Conservation (phyloP, 1,140 invertebrate genomes). For the Drosophila sucinea region DNA sequence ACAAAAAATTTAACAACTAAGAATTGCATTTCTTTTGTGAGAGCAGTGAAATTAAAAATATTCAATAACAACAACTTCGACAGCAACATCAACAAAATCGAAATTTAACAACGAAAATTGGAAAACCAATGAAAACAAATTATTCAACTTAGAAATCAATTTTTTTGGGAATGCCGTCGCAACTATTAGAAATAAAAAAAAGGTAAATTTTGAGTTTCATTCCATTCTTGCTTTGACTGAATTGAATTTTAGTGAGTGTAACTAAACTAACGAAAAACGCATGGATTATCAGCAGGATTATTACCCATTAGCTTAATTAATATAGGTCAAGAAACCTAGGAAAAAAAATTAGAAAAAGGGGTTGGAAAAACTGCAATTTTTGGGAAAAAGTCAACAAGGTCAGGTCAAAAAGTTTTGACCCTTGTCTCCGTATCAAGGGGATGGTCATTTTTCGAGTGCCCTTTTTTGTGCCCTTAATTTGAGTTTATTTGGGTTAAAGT, state of each 20-base stretch:
- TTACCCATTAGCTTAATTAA: background rate
- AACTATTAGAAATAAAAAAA: conserved; percentile 36
- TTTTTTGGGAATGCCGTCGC: conserved; percentile 47
- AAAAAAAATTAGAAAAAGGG: background rate
- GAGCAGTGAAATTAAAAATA: conserved; percentile 37
- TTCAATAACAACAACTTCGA: background rate
- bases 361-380: background rate
- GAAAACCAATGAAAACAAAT: conserved; percentile 19
- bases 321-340: background rate
- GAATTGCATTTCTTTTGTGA: background rate
- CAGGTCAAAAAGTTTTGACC: conserved; percentile 5
- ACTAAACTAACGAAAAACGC: background rate
- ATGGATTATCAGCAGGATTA: conserved; percentile 1
- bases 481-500: conserved; percentile 7
- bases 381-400: conserved; percentile 1
- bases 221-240: conserved; percentile 22
- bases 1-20: conserved; percentile 27
- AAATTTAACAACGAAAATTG: conserved; percentile 21
- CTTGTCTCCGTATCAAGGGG: background rate
- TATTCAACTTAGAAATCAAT: conserved; percentile 15
- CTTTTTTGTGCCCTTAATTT: background rate
- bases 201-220: conserved; percentile 32
- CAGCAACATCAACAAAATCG: conserved; percentile 21
- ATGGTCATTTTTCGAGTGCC: background rate
- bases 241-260: background rate